These are phyloP conservation scores for Liodrosophila aerea DNA, from an alignment of 2,888 invertebrate species.

Conservation along the genomic window DNA sequence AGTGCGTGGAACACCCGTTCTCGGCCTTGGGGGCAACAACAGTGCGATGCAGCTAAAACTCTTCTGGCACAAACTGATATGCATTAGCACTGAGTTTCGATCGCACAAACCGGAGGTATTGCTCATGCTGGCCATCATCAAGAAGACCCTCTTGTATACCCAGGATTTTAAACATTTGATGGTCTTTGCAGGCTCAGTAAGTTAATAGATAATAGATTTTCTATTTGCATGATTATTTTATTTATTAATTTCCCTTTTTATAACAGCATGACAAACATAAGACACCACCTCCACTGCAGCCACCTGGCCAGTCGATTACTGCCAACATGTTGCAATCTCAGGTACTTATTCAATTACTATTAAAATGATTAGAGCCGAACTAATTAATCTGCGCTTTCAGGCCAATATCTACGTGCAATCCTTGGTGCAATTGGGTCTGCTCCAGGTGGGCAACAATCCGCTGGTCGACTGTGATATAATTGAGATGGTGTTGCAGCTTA, in stretches of 20 bases:
- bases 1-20: constrained; percentile 87
- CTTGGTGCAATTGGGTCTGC: constrained; percentile 77
- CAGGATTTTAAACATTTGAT: constrained; percentile 68
- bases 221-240: background rate
- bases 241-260: background rate
- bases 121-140: constrained; percentile 85
- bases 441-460: constrained; percentile 80
- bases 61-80: constrained; percentile 86
- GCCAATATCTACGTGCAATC: constrained; percentile 79
- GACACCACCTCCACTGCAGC: constrained; percentile 44
- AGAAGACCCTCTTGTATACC: constrained; percentile 81
- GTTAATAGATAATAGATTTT: constrained; percentile 1
- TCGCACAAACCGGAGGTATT: constrained; percentile 86
- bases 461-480: constrained; percentile 79
- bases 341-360: constrained; percentile 11
- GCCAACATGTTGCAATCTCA: constrained; percentile 79
- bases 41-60: constrained; percentile 82
- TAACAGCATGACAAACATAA: constrained; percentile 52
- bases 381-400: constrained; percentile 24
- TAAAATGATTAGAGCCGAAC: background rate
- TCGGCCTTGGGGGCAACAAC: constrained; percentile 83
- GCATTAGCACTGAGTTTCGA: constrained; percentile 84
- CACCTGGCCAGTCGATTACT: constrained; percentile 67
- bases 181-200: constrained; percentile 54
- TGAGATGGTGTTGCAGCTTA: constrained; percentile 74